Conservation (phyloP, 2,113 vertebrate genomes). For the Pluvialis apricaria region DNA sequence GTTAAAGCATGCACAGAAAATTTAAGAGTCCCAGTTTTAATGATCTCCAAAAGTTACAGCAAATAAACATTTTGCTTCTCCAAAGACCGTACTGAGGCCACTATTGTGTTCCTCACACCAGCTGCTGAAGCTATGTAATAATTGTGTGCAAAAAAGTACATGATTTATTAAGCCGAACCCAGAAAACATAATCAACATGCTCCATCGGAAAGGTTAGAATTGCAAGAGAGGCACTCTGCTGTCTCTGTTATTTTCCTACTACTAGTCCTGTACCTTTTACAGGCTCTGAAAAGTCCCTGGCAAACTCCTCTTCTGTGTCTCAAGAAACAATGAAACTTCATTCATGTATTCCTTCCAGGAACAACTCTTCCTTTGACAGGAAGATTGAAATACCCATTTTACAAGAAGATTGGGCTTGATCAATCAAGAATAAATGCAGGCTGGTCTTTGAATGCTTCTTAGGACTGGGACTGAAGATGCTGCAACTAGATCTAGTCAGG, state of each 20-base stretch:
- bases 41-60: background rate
- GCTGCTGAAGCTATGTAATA: background rate
- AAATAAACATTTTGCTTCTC: background rate
- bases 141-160: background rate
- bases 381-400: background rate
- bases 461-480: background rate
- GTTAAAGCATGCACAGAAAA: background rate
- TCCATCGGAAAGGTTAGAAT: background rate
- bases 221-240: background rate
- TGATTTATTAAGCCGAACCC: background rate
- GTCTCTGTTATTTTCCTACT: background rate
- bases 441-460: background rate
- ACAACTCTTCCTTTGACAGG: background rate
- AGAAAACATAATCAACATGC: background rate
- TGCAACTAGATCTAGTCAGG: background rate
- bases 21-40: background rate
- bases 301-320: background rate
- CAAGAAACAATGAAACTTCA: background rate
- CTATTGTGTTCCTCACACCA: background rate
- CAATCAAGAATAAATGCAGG: background rate
- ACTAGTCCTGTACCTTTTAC: background rate
- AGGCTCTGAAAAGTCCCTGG: background rate
- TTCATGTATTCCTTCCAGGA: background rate
- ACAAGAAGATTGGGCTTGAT: background rate
- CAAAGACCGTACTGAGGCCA: fast-evolving